phyloP scores from a whole-genome alignment of 2,888 invertebrate genomes.

The Coelinius sp. region DNA sequence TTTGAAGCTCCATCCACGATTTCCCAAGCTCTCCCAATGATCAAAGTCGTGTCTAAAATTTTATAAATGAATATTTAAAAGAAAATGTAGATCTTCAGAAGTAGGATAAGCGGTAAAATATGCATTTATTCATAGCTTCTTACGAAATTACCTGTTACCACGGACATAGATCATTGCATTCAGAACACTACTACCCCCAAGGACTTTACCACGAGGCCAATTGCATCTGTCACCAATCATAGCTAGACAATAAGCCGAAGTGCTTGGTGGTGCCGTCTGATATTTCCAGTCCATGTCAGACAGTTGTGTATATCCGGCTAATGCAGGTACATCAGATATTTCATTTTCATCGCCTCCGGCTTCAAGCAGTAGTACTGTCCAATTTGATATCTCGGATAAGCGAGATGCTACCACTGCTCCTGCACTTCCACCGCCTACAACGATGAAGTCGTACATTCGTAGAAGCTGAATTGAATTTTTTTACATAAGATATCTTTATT shows the following conservation, averaged over 20 bases:
- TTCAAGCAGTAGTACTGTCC: conserved; percentile 87
- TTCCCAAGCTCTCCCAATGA: conserved; percentile 86
- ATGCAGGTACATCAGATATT: conserved; percentile 88
- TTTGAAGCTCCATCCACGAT: conserved; percentile 88
- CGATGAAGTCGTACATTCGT: conserved; percentile 87
- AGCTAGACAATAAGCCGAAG: conserved; percentile 86
- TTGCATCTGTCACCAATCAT: conserved; percentile 91
- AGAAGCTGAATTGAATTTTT: conserved; percentile 73
- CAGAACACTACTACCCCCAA: conserved; percentile 89
- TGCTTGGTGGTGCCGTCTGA: conserved; percentile 84
- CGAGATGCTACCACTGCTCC: conserved; percentile 91
- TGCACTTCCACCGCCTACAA: conserved; percentile 91
- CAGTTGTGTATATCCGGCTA: conserved; percentile 88
- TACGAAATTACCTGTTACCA: conserved; percentile 85
- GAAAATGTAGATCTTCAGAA: too few relatives aligned
- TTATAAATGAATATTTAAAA: too few relatives aligned
- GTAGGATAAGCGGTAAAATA: too few relatives aligned
- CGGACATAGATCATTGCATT: conserved; percentile 95
- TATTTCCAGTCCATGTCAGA: conserved; percentile 94
- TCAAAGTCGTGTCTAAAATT: conserved; percentile 79
- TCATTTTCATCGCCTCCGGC: conserved; percentile 92
- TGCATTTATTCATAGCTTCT: too few relatives aligned
- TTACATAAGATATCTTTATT: neutral
- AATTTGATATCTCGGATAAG: conserved; percentile 84
- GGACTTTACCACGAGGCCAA: conserved; percentile 93